These are phyloP conservation scores for Coremacera marginata DNA, from an alignment of 2,888 invertebrate species.

Conservation along the genomic window DNA sequence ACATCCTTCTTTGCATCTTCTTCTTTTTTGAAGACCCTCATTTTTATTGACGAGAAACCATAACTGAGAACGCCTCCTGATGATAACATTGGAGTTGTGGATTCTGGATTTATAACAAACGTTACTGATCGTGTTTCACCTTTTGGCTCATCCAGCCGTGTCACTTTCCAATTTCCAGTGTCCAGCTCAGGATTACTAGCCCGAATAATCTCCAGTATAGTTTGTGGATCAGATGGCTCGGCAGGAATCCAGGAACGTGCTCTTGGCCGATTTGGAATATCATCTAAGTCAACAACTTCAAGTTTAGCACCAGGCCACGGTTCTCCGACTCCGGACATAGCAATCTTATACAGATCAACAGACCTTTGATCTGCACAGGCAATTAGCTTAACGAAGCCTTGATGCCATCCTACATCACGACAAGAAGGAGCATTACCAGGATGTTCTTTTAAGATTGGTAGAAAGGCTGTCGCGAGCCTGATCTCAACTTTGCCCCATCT, in stretches of 20 bases:
- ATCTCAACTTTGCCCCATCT: slow-evolving; percentile 1
- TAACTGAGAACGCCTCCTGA: background rate
- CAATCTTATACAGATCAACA: too few relatives aligned
- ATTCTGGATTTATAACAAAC: background rate
- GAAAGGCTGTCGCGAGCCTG: background rate
- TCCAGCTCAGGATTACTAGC: background rate
- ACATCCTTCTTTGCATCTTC: background rate
- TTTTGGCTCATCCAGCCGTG: background rate
- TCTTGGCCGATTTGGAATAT: slow-evolving; percentile 13
- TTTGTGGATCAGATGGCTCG: slow-evolving; percentile 1
- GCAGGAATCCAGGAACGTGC: slow-evolving; percentile 21
- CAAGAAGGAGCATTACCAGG: background rate
- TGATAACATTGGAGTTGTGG: background rate
- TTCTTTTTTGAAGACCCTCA: background rate
- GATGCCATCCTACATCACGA: slow-evolving; percentile 27
- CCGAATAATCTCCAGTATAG: background rate
- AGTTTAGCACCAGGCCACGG: background rate
- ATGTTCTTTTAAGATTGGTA: slow-evolving; percentile 5
- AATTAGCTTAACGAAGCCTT: background rate
- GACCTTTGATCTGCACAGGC: too few relatives aligned
- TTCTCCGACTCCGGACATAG: background rate
- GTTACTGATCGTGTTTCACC: background rate
- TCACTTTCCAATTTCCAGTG: slow-evolving; percentile 7
- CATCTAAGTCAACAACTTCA: background rate
- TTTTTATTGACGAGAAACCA: background rate